A percentile compares a stretch with the other conserved stretches of the same genome.
Conservation (phyloP, 2,113 vertebrate species). For the Ifrita kowaldi region DNA sequence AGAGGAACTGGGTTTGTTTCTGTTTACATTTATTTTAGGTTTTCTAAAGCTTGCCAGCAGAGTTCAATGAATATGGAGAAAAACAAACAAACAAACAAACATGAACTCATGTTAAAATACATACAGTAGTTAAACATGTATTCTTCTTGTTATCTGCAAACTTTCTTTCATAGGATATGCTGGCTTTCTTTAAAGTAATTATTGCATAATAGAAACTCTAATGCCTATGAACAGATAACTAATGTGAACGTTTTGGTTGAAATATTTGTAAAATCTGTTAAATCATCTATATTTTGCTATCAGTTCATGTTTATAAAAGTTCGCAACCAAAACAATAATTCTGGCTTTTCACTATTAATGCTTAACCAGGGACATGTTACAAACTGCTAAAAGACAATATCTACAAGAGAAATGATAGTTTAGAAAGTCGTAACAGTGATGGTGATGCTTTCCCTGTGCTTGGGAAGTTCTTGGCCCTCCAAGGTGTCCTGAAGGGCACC, state of each 20-base stretch:
- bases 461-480: not conserved
- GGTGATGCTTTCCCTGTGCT: not conserved
- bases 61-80: not conserved
- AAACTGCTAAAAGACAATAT: not conserved
- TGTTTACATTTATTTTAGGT: not conserved
- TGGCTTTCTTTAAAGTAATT: not conserved
- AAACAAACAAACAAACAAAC: not conserved
- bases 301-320: not conserved
- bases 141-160: not conserved
- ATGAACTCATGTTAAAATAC: not conserved
- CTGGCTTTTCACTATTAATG: not conserved
- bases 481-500: not conserved
- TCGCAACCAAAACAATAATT: not conserved
- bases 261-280: not conserved
- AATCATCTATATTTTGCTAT: not conserved
- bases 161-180: not conserved
- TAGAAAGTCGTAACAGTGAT: not conserved
- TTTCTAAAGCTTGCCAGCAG: not conserved
- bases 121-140: not conserved
- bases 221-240: not conserved
- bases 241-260: not conserved
- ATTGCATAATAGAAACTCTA: not conserved
- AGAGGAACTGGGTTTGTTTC: not conserved
- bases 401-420: not conserved
- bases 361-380: not conserved